Conservation (phyloP, 1,140 invertebrate species). For the Papilio dardanus region DNA sequence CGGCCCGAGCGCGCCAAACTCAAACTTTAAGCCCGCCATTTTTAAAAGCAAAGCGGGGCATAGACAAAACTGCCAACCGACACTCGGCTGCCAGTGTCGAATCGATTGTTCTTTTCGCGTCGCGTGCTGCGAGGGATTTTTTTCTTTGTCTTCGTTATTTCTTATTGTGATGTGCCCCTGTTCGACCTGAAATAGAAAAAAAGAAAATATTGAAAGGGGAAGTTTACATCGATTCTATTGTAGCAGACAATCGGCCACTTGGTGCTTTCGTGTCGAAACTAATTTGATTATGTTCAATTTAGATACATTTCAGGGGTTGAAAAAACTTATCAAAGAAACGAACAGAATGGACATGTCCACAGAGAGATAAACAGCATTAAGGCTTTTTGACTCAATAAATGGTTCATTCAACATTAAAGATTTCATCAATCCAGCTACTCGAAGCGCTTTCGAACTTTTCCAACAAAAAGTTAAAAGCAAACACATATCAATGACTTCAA, state of each 20-base stretch:
- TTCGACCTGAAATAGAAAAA: slow-evolving; percentile 74
- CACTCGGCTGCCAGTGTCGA: slow-evolving; percentile 48
- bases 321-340: slow-evolving; percentile 10
- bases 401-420: background rate
- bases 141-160: slow-evolving; percentile 56
- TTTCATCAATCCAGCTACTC: background rate
- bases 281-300: slow-evolving; percentile 74
- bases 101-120: slow-evolving; percentile 59
- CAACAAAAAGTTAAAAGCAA: slow-evolving; percentile 12
- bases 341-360: background rate
- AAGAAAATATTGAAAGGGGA: slow-evolving; percentile 72
- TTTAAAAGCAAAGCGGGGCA: slow-evolving; percentile 40
- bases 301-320: slow-evolving; percentile 22
- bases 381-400: background rate
- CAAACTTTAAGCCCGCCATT: slow-evolving; percentile 56
- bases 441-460: background rate
- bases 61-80: slow-evolving; percentile 19
- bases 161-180: slow-evolving; percentile 62
- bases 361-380: background rate
- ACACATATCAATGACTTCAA: slow-evolving; percentile 9
- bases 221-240: slow-evolving; percentile 74
- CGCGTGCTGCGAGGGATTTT: slow-evolving; percentile 56
- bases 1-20: slow-evolving; percentile 45
- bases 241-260: slow-evolving; percentile 74
- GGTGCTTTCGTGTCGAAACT: slow-evolving; percentile 77